phyloP scores from a whole-genome alignment of 1,140 invertebrate genomes.

The Ericerus pela region DNA sequence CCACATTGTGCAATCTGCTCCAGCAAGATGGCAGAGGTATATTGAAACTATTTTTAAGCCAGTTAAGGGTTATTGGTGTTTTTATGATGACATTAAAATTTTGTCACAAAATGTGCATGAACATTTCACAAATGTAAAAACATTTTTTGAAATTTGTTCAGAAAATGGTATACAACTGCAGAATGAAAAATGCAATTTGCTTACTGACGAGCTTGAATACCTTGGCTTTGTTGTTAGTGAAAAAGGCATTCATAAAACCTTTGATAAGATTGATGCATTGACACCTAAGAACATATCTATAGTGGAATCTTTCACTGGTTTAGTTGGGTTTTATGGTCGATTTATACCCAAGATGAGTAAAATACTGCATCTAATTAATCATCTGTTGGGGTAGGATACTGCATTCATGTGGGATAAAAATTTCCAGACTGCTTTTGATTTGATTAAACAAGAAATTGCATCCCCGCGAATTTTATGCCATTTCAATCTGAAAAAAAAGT shows the following conservation, averaged over 20 bases:
- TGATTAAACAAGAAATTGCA: slow-evolving; percentile 18
- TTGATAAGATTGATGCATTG: slow-evolving; percentile 29
- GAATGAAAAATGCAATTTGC: slow-evolving; percentile 15
- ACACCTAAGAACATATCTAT: slow-evolving; percentile 26
- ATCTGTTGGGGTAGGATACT: slow-evolving; percentile 17
- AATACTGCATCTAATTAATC: slow-evolving; percentile 16
- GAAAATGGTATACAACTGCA: slow-evolving; percentile 4
- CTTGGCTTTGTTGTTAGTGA: slow-evolving; percentile 15
- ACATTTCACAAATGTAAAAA: slow-evolving; percentile 1
- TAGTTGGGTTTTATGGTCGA: slow-evolving; percentile 20
- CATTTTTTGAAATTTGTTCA: slow-evolving; percentile 13
- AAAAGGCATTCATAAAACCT: slow-evolving; percentile 7
- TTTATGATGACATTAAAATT: slow-evolving; percentile 19
- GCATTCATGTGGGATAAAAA: slow-evolving; percentile 18
- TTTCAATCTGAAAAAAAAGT: slow-evolving; percentile 23
- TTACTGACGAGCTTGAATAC: slow-evolving; percentile 13
- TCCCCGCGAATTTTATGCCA: slow-evolving; percentile 22
- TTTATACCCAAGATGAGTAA: slow-evolving; percentile 18
- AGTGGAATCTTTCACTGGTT: slow-evolving; percentile 18
- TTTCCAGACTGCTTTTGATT: slow-evolving; percentile 17
- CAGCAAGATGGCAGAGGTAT: slow-evolving; percentile 24
- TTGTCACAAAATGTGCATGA: not conserved
- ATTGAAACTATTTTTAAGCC: slow-evolving; percentile 21
- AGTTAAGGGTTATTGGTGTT: slow-evolving; percentile 12
- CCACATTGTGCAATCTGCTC: slow-evolving; percentile 25